These are phyloP conservation scores for Pseudochirops corinnae DNA, from an alignment of 2,797 vertebrate species.

Conservation along the genomic window DNA sequence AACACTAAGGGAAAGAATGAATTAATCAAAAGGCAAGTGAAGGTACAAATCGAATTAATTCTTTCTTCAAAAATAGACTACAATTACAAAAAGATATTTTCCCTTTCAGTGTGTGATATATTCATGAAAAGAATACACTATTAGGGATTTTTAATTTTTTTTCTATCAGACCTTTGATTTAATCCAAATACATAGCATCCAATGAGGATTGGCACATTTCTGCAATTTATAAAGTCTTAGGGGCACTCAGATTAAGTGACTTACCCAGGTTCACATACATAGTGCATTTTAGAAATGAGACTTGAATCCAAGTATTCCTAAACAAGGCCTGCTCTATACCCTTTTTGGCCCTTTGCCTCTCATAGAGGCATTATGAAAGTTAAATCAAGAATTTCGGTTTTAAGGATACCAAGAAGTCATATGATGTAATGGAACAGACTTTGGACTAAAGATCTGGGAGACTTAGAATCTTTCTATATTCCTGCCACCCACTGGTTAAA, in stretches of 20 bases:
- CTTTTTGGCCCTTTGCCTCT: not conserved
- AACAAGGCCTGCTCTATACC: not conserved
- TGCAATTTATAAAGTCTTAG: not conserved
- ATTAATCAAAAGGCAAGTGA: slow-evolving; percentile 16
- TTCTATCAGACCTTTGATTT: not conserved
- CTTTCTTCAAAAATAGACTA: not conserved
- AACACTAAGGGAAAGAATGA: slow-evolving; percentile 38
- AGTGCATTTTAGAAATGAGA: not conserved
- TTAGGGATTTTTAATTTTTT: not conserved
- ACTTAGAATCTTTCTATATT: not conserved
- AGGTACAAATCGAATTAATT: slow-evolving; percentile 20
- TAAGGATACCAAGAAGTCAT: not conserved
- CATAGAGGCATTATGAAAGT: not conserved
- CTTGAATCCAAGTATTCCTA: not conserved
- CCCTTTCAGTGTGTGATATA: not conserved
- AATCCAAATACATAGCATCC: not conserved
- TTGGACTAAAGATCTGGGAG: not conserved
- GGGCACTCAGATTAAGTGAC: not conserved
- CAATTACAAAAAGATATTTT: not conserved
- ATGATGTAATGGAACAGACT: not conserved
- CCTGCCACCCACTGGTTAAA: not conserved
- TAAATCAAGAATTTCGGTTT: not conserved
- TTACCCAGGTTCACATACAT: not conserved
- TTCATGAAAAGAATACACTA: not conserved
- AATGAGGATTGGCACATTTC: not conserved